These are phyloP conservation scores for Pediacus dermestoides DNA, from an alignment of 2,888 invertebrate species.

Conservation along the genomic window DNA sequence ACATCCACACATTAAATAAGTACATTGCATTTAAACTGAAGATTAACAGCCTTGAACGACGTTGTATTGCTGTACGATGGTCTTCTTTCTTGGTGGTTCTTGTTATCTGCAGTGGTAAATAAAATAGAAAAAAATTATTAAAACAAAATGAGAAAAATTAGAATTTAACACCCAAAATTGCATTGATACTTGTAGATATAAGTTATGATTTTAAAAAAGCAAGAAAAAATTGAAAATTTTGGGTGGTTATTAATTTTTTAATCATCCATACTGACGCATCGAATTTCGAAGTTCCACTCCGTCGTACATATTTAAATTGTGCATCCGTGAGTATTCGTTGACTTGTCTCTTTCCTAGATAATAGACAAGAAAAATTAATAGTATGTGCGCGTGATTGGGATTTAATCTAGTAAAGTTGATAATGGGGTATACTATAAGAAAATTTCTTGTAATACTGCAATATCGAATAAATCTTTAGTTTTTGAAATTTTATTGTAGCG, in stretches of 20 bases:
- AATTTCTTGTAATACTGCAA: no score
- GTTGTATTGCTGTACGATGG: constrained; percentile 39
- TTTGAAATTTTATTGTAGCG: no score
- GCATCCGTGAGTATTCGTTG: constrained; percentile 70
- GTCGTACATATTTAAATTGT: constrained; percentile 73
- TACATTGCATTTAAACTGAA: constrained; percentile 46
- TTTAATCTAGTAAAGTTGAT: no score
- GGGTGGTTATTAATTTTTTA: constrained; percentile 49
- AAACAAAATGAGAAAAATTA: constrained; percentile 23
- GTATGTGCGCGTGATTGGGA: no score
- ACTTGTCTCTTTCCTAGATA: constrained; percentile 65
- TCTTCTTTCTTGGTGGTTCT: constrained; percentile 45
- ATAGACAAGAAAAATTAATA: constrained; percentile 3
- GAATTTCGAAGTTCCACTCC: constrained; percentile 71
- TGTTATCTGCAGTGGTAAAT: constrained; percentile 39
- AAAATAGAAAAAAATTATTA: constrained; percentile 11
- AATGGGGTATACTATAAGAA: no score
- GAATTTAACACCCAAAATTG: constrained; percentile 18
- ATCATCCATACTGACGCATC: constrained; percentile 79
- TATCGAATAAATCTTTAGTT: no score
- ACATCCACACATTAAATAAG: constrained; percentile 32
- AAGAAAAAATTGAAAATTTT: constrained; percentile 11
- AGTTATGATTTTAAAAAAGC: constrained; percentile 10
- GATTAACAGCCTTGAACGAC: constrained; percentile 47
- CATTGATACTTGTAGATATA: constrained; percentile 14